Percentiles rank a stretch among this genome's conserved stretches.
Evolutionary conservation across 2,888 invertebrate genomes (phyloP).

Genomic region (Leptopilina myrica): DNA sequence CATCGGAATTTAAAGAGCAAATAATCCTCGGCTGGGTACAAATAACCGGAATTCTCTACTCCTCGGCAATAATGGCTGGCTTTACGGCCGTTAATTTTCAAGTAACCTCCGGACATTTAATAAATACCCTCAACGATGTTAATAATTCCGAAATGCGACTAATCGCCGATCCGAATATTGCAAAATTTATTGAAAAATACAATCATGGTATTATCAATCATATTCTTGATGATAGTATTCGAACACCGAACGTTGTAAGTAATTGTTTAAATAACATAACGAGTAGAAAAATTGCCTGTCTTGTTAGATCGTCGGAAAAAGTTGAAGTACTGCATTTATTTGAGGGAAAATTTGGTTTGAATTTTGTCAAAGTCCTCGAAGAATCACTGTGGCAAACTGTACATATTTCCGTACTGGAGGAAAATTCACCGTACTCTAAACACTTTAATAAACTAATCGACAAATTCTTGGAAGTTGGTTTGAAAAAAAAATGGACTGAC

Average conservation of each 20-base stretch:
- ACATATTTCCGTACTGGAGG: neutral
- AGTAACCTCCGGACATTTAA: neutral
- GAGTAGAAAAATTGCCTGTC: neutral
- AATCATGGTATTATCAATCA: neutral
- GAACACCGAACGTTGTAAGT: neutral
- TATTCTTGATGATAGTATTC: neutral
- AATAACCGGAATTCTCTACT: neutral
- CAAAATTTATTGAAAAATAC: neutral
- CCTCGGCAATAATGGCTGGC: constrained; percentile 1
- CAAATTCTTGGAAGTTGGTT: neutral
- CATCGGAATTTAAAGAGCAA: neutral
- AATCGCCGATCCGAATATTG: constrained; percentile 2
- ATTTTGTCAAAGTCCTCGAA: neutral
- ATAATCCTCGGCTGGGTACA: neutral
- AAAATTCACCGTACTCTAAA: neutral
- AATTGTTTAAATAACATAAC: neutral
- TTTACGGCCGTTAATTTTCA: neutral
- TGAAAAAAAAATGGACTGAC: neutral
- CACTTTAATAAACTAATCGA: neutral
- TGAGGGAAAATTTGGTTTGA: neutral
- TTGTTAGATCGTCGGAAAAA: neutral
- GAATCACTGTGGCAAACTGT: neutral
- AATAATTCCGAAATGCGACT: neutral
- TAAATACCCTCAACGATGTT: neutral
- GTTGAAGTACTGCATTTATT: neutral